Percentiles rank a stretch among this genome's conserved stretches.
phyloP scores from a whole-genome alignment of 2,113 vertebrate genomes.

The Dipodomys merriami region DNA sequence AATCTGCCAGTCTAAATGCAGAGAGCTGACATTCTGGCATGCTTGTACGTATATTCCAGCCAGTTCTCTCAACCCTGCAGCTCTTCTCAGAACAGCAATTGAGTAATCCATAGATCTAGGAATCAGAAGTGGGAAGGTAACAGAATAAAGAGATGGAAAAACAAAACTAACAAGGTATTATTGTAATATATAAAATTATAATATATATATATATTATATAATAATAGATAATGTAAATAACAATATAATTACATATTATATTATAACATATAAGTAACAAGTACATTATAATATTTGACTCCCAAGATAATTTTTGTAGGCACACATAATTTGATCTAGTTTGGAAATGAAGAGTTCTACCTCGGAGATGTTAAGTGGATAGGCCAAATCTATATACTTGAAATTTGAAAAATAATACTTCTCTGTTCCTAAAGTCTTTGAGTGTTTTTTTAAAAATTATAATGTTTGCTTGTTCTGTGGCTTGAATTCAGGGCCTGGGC shows the following conservation, averaged over 20 bases:
- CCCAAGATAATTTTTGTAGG: background rate
- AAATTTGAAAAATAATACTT: background rate
- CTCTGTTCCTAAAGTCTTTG: background rate
- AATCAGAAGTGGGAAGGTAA: background rate
- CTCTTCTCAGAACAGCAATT: background rate
- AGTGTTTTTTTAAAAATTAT: too few relatives aligned
- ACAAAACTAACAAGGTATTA: background rate
- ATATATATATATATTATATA: too few relatives aligned
- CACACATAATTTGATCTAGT: background rate
- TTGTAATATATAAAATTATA: too few relatives aligned
- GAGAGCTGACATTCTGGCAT: slow-evolving; percentile 44
- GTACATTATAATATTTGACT: background rate
- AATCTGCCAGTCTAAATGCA: slow-evolving; percentile 47
- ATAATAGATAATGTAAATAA: too few relatives aligned
- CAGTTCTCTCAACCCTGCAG: background rate
- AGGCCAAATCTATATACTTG: background rate
- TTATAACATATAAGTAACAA: too few relatives aligned
- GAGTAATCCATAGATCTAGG: background rate
- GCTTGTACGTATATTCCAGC: background rate
- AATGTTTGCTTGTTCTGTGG: too few relatives aligned
- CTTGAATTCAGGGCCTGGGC: too few relatives aligned
- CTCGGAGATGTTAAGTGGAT: background rate
- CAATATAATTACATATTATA: too few relatives aligned
- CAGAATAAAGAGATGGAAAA: background rate
- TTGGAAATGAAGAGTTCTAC: background rate